These are phyloP conservation scores for Pseudococcus jackbeardsleyi DNA, from an alignment of 2,888 invertebrate genomes.

Conservation along the genomic window DNA sequence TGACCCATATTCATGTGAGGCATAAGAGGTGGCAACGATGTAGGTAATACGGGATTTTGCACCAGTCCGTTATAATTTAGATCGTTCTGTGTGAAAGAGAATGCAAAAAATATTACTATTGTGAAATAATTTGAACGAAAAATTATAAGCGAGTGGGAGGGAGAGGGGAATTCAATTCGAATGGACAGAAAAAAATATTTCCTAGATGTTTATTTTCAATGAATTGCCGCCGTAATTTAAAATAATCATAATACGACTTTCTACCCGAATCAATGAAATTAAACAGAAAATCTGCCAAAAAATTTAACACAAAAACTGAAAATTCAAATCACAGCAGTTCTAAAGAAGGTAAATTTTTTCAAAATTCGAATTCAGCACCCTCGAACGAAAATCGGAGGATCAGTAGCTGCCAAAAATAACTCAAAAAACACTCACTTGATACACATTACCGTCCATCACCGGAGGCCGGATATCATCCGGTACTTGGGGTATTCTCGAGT, in stretches of 20 bases:
- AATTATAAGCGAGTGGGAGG: neutral
- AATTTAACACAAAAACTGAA: too few relatives aligned
- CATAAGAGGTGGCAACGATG: conserved; percentile 53
- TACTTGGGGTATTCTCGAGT: conserved; percentile 59
- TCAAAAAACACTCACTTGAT: conserved; percentile 56
- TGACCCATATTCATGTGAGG: conserved; percentile 63
- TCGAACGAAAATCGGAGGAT: too few relatives aligned
- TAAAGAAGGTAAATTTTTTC: too few relatives aligned
- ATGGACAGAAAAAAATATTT: too few relatives aligned
- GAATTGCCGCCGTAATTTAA: too few relatives aligned
- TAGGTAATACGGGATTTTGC: conserved; percentile 59
- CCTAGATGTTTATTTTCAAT: too few relatives aligned
- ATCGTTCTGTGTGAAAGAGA: conserved; percentile 38
- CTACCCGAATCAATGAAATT: too few relatives aligned
- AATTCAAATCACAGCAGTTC: too few relatives aligned
- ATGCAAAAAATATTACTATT: neutral
- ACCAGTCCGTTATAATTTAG: conserved; percentile 56
- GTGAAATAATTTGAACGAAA: neutral
- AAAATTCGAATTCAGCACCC: too few relatives aligned
- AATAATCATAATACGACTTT: too few relatives aligned
- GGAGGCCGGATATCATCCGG: conserved; percentile 62
- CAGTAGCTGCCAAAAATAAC: neutral
- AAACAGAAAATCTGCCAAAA: too few relatives aligned
- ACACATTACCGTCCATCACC: conserved; percentile 59
- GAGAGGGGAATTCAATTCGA: neutral